Base-by-base conservation (phyloP, 92 coral and sea anemone genomes). In the Plumapathes pennacea region DNA sequence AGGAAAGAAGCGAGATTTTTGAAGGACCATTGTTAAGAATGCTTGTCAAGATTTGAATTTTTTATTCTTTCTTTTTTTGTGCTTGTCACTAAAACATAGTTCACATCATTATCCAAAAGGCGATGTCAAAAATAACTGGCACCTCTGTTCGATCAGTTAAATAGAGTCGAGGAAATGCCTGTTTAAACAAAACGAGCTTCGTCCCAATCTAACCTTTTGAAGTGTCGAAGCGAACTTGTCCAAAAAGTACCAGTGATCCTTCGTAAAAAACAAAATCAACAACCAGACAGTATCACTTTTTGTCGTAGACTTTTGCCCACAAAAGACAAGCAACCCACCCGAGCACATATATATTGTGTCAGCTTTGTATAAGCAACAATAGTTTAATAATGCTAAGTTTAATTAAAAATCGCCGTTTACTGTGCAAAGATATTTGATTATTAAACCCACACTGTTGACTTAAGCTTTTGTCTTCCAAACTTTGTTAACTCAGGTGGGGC, bases 341-440 rank as follows among this genome's bases (percentile, higher is more conserved):
- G n/a, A n/a, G 57, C 72, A 70, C 72, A 40, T 83, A 57, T 60
- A 56, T 77, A 81, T 83, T 62, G 78, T 54, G 50, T 58, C 96
- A 88, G 96, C 96, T 77, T 88, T 88, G 76, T 88, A 74, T 88
- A 75, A 67, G 66, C 90, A 88, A 83, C 84, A 88, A 88, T 88
- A 88, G 95, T 78, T 83, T 83, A 88, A 88, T 83, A 88, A 88
- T 81, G 83, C 96, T 83, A 74, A 68, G 83, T 78, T 88, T 88
- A 88, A 88, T 88, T 88, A 88, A 88, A 88, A 88, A 83, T 84
- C 75, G 82, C 90, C 96, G 86, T 88, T 88, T 88, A 88, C 96
- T 83, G 85, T 83, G 85, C 78, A 69, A 86, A 81, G 89, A 86
- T 72, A 81, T 86, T 86, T 81, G 95, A 77, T 60, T 80, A 81